Evolutionary conservation across 2,113 vertebrate genomes (phyloP), one percentile per base, ranked within the genome.

Genomic region (Argyrosomus japonicus): DNA sequence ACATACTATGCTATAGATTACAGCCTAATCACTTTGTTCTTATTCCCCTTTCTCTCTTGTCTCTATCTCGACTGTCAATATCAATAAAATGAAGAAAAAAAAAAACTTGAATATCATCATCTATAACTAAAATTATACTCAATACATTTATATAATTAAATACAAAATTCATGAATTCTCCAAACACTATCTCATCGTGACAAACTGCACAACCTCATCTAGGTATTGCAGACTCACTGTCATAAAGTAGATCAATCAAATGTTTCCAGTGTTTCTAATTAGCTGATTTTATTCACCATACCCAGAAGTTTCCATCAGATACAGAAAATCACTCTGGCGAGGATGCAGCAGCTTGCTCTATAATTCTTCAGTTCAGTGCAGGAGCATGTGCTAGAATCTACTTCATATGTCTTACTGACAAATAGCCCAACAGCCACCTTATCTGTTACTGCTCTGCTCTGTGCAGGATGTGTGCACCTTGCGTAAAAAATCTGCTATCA

Each of bases 401-500:
- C 64, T 56, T 70, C 63, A 75, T 23, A 64, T 73, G 48, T 51
- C 57, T 61, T 36, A 12, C 45, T 45, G 51, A 82, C 73, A 77
- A 72, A 74, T 54, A 73, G 29, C 57, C 57, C 74, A 43, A 53
- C 61, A 48, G 60, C 36, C 69, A 40, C 75, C 62, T 79, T 69
- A 82, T 85, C 88, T 68, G 57, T 62, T 27, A 27, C 57, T 58
- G 48, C 65, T 23, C 58, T 57, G 14, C 73, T 65, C 54, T 71
- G 48, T 21, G 63, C 12, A 69, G 72, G 76, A 81, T 76, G 84
- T 80, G 78, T 6, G 0, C 64, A 73, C 61, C 64, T 71, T 36
- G 48, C n/a, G 19, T 86, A 8, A 51, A 87, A 87, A 88, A 77
- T 51, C 3, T 45, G 54, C 4, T 13, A 70, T 75, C 58, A 73